A percentile compares a stretch with the other conserved stretches of the same genome.
phyloP scores from a whole-genome alignment of 2,888 invertebrate species.

The Gisinianus flammeolus region DNA sequence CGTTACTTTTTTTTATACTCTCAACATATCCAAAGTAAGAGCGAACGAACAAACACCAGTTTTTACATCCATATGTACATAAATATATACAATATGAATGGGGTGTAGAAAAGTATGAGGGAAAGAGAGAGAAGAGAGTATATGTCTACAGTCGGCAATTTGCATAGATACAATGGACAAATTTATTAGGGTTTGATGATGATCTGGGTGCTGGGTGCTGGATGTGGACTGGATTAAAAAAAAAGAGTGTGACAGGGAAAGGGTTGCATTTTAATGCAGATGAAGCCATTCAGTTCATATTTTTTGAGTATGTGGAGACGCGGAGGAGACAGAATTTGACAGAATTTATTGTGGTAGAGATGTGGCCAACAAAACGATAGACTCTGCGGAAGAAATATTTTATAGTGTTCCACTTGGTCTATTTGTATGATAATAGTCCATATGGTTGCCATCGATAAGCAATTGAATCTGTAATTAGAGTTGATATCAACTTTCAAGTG shows the following conservation, averaged over 20 bases:
- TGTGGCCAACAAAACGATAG: conserved; percentile 7
- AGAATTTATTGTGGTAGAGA: conserved; percentile 26
- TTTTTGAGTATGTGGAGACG: not conserved
- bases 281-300: conserved; percentile 6
- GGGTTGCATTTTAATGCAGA: conserved; percentile 14
- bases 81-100: not conserved
- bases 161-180: not conserved
- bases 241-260: not conserved
- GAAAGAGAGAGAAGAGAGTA: not conserved
- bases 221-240: not conserved
- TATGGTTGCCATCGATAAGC: conserved; percentile 40
- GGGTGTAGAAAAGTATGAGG: not conserved
- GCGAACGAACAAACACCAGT: too few species aligned
- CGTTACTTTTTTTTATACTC: too few species aligned
- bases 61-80: too few species aligned
- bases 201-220: not conserved
- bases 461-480: conserved; percentile 37
- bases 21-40: too few species aligned
- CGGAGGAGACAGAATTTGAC: conserved; percentile 4
- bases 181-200: not conserved
- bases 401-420: conserved; percentile 15
- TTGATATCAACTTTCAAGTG: conserved; percentile 22
- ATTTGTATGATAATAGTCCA: conserved; percentile 39
- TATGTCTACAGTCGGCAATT: not conserved
- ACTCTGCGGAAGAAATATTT: conserved; percentile 1